Evolutionary conservation across 1,140 invertebrate species (phyloP), one percentile per base, ranked within the genome.

Genomic region (Uloborus diversus): DNA sequence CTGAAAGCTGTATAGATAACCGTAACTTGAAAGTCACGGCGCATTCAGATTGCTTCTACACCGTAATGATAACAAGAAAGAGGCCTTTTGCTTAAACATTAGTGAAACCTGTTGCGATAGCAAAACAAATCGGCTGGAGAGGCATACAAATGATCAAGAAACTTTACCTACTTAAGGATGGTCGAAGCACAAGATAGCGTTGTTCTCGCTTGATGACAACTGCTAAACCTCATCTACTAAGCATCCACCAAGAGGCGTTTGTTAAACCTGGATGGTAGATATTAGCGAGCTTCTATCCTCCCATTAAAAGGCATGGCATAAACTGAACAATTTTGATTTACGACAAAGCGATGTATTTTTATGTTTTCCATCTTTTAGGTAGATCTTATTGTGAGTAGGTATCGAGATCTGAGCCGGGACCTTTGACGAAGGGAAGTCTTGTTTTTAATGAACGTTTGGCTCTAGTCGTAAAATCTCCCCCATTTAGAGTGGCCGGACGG

Each of bases 371-470:
- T 66, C 47, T 64, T 78, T 78, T 53, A 37, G 20, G 61, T 65
- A 78, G 27, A 49, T 23, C 30, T 9, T 27, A 17, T 33, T n/a
- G 32, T 32, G 56, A 78, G 47, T 20, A 65, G 62, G 59, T 33
- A 49, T 75, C 61, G 59, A 51, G 28, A 64, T 75, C 33, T 20
- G 71, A 49, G 59, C 57, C 59, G 71, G 59, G 25, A 51, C 32
- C 51, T 59, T 59, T 64, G 71, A 37, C 69, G 59, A 28, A 11
- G 57, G 47, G 49, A 42, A 30, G 42, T 64, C 59, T 37, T 4
- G 73, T 30, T 78, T 78, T 78, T 78, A 78, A 78, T 78, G 73
- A 78, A 78, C 73, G 73, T 64, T 75, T 64, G 62, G 23, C 33
- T 51, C 23, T 33, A 75, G 73, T 78, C 73, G 73, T 78, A 78